phyloP scores from a whole-genome alignment of 2,113 vertebrate species.

The Saguinus midas region DNA sequence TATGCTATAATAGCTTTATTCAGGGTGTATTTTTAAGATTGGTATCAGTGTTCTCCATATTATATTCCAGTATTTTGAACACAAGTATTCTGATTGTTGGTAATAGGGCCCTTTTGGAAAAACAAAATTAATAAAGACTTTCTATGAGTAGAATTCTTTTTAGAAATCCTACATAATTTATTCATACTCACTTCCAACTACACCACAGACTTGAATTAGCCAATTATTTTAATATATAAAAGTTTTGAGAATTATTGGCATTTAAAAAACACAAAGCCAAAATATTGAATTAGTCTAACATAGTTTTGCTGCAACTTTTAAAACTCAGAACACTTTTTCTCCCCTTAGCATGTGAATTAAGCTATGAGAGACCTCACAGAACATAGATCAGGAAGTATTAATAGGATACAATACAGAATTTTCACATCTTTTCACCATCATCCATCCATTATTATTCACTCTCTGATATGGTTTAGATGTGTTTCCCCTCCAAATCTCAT shows the following conservation, averaged over 20 bases:
- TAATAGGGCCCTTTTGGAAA: neutral
- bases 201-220: neutral
- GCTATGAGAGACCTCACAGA: neutral
- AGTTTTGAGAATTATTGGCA: neutral
- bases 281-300: neutral
- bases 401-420: neutral
- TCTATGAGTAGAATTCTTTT: neutral
- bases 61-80: neutral
- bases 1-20: neutral
- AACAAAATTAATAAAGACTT: neutral
- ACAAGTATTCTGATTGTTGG: neutral
- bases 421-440: neutral
- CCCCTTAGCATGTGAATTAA: neutral
- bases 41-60: neutral
- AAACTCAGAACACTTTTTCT: neutral
- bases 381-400: neutral
- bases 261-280: neutral
- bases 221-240: neutral
- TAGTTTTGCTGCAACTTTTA: neutral
- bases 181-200: neutral
- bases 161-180: neutral
- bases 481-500: too few species aligned
- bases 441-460: neutral
- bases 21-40: neutral
- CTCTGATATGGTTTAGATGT: neutral